phyloP scores from a whole-genome alignment of 2,888 invertebrate genomes.

The Caenorhabditis afra region DNA sequence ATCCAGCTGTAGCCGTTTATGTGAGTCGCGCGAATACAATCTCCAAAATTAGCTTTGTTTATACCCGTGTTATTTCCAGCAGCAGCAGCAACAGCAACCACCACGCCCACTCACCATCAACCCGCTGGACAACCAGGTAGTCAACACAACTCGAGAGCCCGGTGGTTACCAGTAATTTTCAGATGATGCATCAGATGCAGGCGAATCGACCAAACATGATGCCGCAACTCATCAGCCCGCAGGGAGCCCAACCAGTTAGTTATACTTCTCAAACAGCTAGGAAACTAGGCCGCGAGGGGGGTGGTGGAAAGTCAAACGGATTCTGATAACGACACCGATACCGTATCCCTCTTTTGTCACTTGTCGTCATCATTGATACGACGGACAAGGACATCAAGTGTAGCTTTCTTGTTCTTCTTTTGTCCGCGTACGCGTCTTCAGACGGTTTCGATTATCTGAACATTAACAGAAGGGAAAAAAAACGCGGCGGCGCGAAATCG shows the following conservation, averaged over 20 bases:
- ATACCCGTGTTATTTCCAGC: constrained; percentile 4
- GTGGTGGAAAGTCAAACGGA: background rate
- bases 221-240: constrained; percentile 59
- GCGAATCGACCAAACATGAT: constrained; percentile 40
- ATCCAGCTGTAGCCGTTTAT: constrained; percentile 59
- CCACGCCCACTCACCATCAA: constrained; percentile 54
- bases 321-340: background rate
- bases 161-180: constrained; percentile 5
- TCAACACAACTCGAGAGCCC: background rate
- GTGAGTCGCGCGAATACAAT: constrained; percentile 25
- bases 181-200: constrained; percentile 57
- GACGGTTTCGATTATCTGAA: background rate
- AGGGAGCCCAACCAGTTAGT: constrained; percentile 53
- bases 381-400: background rate
- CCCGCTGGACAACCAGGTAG: constrained; percentile 53
- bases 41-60: background rate
- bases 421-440: background rate
- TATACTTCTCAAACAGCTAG: background rate
- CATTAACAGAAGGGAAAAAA: background rate
- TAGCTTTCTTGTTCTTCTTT: background rate
- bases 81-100: constrained; percentile 43
- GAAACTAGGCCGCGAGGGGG: no score
- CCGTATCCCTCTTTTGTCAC: background rate
- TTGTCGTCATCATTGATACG: background rate
- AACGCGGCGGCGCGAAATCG: background rate